Evolutionary conservation across 2,113 vertebrate species (phyloP).

Genomic region (Corythaeola cristata): DNA sequence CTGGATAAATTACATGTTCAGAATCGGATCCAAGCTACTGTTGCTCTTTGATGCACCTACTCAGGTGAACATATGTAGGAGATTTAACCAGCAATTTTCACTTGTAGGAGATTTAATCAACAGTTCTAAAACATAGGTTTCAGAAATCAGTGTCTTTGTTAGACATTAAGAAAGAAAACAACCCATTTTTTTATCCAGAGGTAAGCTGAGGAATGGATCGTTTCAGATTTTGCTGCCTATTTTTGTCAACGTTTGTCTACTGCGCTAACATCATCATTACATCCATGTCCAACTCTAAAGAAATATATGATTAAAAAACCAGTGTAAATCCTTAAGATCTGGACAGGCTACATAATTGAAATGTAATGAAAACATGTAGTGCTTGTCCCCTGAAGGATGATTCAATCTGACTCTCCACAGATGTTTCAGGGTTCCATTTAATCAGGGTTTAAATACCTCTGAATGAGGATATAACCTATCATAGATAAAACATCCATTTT

Average conservation of each 20-base stretch:
- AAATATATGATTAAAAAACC: not conserved
- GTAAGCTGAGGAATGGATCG: not conserved
- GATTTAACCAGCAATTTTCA: slow-evolving; percentile 5
- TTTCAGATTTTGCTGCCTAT: not conserved
- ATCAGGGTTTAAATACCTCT: slow-evolving; percentile 24
- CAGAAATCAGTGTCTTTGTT: not conserved
- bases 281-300: not conserved
- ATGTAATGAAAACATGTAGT: slow-evolving; percentile 28
- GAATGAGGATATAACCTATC: not conserved
- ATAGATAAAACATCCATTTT: not conserved
- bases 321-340: slow-evolving; percentile 31
- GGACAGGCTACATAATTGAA: slow-evolving; percentile 14
- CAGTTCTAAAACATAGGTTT: not conserved
- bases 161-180: not conserved
- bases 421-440: slow-evolving; percentile 7
- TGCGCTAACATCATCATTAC: not conserved
- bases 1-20: not conserved
- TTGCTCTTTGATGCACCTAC: not conserved
- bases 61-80: not conserved
- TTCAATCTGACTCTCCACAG: not conserved
- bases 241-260: not conserved
- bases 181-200: not conserved
- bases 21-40: not conserved
- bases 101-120: not conserved
- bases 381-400: not conserved